Evolutionary conservation across 2,797 vertebrate genomes (phyloP).

Genomic region (Hoplostethus mediterraneus): DNA sequence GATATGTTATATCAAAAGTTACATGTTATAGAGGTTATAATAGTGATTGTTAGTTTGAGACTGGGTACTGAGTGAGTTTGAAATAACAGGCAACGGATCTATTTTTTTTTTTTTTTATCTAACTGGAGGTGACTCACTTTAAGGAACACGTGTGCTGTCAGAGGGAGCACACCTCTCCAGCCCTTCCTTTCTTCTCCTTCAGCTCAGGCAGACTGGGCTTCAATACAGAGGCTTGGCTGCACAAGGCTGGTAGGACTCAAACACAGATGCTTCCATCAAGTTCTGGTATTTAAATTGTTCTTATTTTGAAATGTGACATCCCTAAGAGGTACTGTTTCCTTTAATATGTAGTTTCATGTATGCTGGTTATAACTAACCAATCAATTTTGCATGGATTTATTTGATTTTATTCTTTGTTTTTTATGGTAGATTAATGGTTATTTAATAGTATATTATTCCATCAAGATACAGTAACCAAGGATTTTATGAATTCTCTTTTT

Average conservation of each 20-base stretch:
- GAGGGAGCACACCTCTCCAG: constrained; percentile 31
- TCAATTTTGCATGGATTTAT: background rate
- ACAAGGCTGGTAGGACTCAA: constrained; percentile 28
- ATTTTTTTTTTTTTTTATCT: background rate
- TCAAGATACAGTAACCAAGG: too few relatives aligned
- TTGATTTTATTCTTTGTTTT: background rate
- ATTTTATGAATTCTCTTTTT: too few relatives aligned
- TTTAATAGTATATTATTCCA: too few relatives aligned
- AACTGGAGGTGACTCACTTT: constrained; percentile 51
- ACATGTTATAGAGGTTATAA: constrained; percentile 5
- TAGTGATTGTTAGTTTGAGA: constrained; percentile 6
- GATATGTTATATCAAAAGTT: too few relatives aligned
- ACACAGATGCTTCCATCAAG: constrained; percentile 3
- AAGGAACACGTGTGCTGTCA: constrained; percentile 15
- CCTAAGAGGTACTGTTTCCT: constrained; percentile 53
- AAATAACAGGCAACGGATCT: constrained; percentile 8
- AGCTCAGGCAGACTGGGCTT: constrained; percentile 34
- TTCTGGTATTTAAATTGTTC: background rate
- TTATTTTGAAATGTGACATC: constrained; percentile 6
- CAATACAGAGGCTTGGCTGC: constrained; percentile 34
- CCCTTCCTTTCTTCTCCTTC: background rate
- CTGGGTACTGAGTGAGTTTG: background rate
- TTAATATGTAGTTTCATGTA: constrained; percentile 2
- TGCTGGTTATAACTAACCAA: background rate
- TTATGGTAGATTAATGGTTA: too few relatives aligned